Base-by-base conservation (phyloP, 2,113 vertebrate genomes). In the Myxocyprinus asiaticus region DNA sequence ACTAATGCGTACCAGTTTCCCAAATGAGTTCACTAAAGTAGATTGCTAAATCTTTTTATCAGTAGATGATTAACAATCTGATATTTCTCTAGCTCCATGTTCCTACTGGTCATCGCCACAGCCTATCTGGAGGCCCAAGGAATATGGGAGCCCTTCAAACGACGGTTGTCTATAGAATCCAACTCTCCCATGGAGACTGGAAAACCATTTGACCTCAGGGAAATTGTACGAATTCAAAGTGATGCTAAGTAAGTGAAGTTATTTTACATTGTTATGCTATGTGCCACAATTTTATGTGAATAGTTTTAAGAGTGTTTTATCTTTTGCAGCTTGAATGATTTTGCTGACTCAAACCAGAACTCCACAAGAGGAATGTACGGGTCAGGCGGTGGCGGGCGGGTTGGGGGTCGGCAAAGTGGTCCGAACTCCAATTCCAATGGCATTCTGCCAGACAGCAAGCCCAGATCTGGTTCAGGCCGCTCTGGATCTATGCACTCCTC, bases 91-190 rank as follows among this genome's bases (percentile, higher is more conserved):
- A 98, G 98, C 81, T 94, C 91, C 12, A 96, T 99, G 89, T 99
- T 98, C 89, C 94, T 99, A 81, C 87, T 99, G 91, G 98, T 98
- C 69, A 97, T 99, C 58, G 95, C 93, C 91, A 95, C 95, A 22
- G 96, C 98, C 78, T 99, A 97, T 86, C 90, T 99, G 91, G 98
- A 99, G 92, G 98, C 98, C 86, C 95, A 98, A 92, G 96, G 97
- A 90, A 98, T 98, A 81, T 99, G 98, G 98, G 97, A 99, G 87
- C 96, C 97, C 17, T 99, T 99, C 89, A 95, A 94, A 87, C 95
- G 95, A 89, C 95, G 94, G 3, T 91, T 99, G 15, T 98, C 95
- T 14, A 93, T 97, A 86, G 98, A 99, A 85, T 95, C 96, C 67
- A 96, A 93, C 90, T 93, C 95, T 69, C 89, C 94, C 84, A 91